phyloP scores from a whole-genome alignment of 2,797 vertebrate genomes.

The Picus viridis region DNA sequence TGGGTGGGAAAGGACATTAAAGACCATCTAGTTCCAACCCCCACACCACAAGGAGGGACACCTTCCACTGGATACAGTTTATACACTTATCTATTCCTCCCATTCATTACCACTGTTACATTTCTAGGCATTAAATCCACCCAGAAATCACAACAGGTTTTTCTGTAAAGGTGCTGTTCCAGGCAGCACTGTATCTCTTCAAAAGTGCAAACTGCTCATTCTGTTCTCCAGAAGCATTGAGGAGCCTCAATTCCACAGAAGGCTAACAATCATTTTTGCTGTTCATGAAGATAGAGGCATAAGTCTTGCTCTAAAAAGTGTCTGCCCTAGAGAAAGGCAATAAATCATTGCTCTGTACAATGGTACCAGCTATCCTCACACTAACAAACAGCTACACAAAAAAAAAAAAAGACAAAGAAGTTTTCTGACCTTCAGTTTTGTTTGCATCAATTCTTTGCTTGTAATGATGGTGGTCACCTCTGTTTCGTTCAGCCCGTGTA shows the following conservation, averaged over 20 bases:
- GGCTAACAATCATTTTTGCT: not conserved
- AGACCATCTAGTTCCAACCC: not conserved
- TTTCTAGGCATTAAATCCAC: not conserved
- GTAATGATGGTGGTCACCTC: slow-evolving; percentile 94
- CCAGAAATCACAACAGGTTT: not conserved
- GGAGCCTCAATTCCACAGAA: not conserved
- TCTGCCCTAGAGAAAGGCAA: not conserved
- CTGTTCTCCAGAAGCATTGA: not conserved
- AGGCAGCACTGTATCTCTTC: not conserved
- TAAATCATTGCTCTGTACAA: not conserved
- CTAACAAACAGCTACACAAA: not conserved
- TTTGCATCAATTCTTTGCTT: slow-evolving; percentile 91
- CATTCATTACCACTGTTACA: not conserved
- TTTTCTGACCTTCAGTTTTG: slow-evolving; percentile 88
- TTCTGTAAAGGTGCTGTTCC: not conserved
- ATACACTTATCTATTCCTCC: not conserved
- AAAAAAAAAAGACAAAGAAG: not conserved
- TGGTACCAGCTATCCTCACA: not conserved
- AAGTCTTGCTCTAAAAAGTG: not conserved
- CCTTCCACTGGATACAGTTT: not conserved
- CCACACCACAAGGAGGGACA: not conserved
- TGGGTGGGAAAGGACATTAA: not conserved
- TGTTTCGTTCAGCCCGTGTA: slow-evolving; percentile 91
- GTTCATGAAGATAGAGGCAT: not conserved
- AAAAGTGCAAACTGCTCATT: not conserved